Evolutionary conservation across 1,140 invertebrate species (phyloP).

Genomic region (Oreohelix idahoensis): DNA sequence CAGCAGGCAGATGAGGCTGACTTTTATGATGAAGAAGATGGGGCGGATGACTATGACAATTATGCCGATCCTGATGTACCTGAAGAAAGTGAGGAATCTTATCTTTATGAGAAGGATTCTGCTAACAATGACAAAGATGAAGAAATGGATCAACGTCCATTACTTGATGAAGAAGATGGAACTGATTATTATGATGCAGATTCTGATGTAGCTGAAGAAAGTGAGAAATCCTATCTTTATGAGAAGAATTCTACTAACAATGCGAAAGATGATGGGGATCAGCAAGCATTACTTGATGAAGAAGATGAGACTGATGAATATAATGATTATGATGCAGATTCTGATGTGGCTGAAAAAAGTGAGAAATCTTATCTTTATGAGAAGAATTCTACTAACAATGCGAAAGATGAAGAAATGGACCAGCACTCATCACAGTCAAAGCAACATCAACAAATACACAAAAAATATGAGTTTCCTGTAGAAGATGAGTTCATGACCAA

Average conservation of each 20-base stretch:
- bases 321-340: too few species aligned
- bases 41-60: not conserved
- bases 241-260: not conserved
- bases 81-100: not conserved
- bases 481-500: not conserved
- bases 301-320: too few species aligned
- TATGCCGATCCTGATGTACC: not conserved
- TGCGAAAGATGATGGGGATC: not conserved
- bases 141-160: not conserved
- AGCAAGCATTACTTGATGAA: too few species aligned
- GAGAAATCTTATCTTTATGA: too few species aligned
- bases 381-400: not conserved
- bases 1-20: not conserved
- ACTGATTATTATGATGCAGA: too few species aligned
- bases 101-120: too few species aligned
- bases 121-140: not conserved
- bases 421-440: not conserved
- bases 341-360: too few species aligned
- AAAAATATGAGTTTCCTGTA: too few species aligned
- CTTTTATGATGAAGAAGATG: not conserved
- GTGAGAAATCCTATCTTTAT: too few species aligned
- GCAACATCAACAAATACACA: not conserved
- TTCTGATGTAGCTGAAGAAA: too few species aligned
- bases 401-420: not conserved
- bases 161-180: too few species aligned